Percentiles rank a stretch among this genome's conserved stretches.
Conservation (phyloP, 2,113 vertebrate genomes). For the Pardalotus punctatus region DNA sequence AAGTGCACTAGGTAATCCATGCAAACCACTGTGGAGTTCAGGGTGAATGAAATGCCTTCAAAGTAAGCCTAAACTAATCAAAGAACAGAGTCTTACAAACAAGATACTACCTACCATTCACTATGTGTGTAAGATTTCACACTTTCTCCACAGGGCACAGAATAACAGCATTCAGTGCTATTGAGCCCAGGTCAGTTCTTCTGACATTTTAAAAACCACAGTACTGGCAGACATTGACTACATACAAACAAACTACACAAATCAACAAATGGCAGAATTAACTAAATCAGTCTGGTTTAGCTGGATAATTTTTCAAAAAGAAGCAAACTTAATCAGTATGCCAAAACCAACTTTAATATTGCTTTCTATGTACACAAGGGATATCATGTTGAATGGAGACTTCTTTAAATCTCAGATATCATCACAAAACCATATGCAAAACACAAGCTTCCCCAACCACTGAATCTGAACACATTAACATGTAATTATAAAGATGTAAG, state of each 20-base stretch:
- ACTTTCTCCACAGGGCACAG: background rate
- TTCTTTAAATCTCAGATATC: background rate
- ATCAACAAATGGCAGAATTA: background rate
- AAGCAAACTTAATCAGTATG: background rate
- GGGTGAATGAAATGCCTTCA: background rate
- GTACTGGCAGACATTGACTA: background rate
- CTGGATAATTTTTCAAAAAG: background rate
- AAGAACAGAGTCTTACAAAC: background rate
- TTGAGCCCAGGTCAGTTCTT: background rate
- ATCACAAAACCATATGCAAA: background rate
- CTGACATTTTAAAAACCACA: background rate
- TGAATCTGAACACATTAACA: background rate
- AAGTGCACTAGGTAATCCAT: background rate
- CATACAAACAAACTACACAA: background rate
- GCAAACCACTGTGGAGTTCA: background rate
- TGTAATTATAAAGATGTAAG: background rate
- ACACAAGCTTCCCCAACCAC: background rate
- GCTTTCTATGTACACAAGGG: background rate
- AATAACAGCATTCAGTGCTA: background rate
- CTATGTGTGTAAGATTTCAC: background rate
- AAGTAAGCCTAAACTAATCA: background rate
- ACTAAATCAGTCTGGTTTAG: background rate
- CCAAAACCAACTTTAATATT: background rate
- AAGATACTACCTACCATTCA: background rate
- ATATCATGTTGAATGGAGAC: background rate